phyloP scores from a whole-genome alignment of 2,797 vertebrate genomes.

The Macropodus opercularis region DNA sequence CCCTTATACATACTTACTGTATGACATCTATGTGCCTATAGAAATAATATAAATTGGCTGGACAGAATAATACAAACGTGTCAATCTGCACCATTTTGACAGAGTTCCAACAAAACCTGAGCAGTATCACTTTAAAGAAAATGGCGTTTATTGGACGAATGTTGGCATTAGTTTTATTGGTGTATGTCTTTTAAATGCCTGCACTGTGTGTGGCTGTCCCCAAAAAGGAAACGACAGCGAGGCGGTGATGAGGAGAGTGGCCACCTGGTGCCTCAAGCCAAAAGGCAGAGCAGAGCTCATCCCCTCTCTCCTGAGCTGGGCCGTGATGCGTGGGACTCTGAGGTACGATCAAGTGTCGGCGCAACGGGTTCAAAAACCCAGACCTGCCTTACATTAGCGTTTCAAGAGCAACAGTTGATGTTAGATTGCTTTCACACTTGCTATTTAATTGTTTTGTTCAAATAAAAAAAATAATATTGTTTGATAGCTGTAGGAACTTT shows the following conservation, averaged over 20 bases:
- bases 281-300: constrained; percentile 82
- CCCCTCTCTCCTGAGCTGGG: constrained; percentile 77
- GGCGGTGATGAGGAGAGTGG: constrained; percentile 85
- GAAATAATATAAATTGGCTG: neutral
- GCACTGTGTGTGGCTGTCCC: neutral
- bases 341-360: constrained; percentile 72
- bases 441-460: neutral
- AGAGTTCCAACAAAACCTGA: neutral
- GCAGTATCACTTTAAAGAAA: neutral
- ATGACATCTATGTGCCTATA: no score
- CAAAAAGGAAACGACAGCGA: constrained; percentile 88
- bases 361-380: no score
- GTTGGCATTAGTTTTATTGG: neutral
- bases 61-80: no score
- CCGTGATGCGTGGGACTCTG: constrained; percentile 81
- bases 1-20: no score
- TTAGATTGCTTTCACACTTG: neutral
- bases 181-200: neutral
- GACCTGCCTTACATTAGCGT: neutral
- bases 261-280: constrained; percentile 87
- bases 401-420: neutral
- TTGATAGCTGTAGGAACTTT: neutral
- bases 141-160: neutral
- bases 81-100: no score
- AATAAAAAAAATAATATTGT: neutral